Evolutionary conservation across 2,797 vertebrate genomes (phyloP).

Genomic region (Danio kyathit): DNA sequence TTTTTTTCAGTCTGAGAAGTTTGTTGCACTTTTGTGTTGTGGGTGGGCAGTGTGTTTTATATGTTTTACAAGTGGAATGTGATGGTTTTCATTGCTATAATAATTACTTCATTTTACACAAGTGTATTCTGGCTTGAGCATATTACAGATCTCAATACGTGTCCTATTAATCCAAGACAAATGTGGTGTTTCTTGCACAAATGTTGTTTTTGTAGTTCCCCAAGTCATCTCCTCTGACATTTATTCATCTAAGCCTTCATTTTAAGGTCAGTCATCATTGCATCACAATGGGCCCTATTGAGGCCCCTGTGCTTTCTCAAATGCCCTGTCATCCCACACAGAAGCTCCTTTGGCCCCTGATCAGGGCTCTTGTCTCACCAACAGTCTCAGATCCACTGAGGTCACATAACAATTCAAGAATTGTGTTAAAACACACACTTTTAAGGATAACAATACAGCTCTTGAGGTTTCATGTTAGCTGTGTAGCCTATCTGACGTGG

Average conservation of each 20-base stretch:
- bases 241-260: background rate
- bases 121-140: background rate
- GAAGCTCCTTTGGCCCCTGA: constrained; percentile 32
- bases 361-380: constrained; percentile 8
- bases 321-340: constrained; percentile 42
- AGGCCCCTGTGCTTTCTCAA: background rate
- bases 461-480: constrained; percentile 10
- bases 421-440: background rate
- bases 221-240: constrained; percentile 33
- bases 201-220: constrained; percentile 37
- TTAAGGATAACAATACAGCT: background rate
- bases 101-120: background rate
- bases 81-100: background rate
- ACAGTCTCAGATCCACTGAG: background rate
- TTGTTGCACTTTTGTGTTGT: background rate
- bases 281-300: constrained; percentile 43
- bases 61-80: background rate
- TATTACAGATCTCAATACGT: background rate
- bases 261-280: constrained; percentile 36
- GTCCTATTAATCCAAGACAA: background rate
- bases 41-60: background rate
- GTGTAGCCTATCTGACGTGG: background rate
- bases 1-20: background rate
- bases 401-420: constrained; percentile 30
- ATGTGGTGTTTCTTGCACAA: constrained; percentile 19